Evolutionary conservation across 2,888 invertebrate species (phyloP), one percentile per base, ranked within the genome.

Genomic region (Andrena bucephala): DNA sequence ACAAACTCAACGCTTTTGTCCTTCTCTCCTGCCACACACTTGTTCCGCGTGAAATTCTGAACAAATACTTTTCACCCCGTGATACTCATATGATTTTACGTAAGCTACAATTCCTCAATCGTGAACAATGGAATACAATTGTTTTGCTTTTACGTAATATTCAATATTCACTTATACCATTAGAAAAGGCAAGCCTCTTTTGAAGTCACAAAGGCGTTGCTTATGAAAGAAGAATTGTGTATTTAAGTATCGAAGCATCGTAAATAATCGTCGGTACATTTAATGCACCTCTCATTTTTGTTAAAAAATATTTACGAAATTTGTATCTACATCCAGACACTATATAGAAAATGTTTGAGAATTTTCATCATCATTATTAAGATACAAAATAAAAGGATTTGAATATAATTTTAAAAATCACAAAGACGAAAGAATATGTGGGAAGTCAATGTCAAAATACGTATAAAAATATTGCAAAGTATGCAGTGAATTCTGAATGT

Each of bases 221-320:
- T 50, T 54, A 20, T 42, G 24, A 82, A 74, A 27, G 59, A 81
- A 84, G 54, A 20, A 73, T 79, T 60, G 10, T 74, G 33, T 63
- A 52, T 67, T 75, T 76, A 81, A 85, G 72, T 81, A 84, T 80
- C 73, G 59, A 79, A 78, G 50, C 70, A 75, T 85, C 60, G 50
- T 71, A 70, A 69, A 57, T 69, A 80, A 36, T 79, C 66, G 59
- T 13, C 3, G 27, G 59, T 74, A 65, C 74, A 78, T 75, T 65
- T 48, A 42, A 63, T 54, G 77, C 48, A 78, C 63, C 62, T 42
- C 27, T 36, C 59, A 16, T 13, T 62, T 57, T 75, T 59, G 27
- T 52, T 52, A 7, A 60, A 50, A 57, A 62, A 48, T 79, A 67
- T 75, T 76, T 65, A 59, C 50, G 68, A 74, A 77, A 82, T 65